These are phyloP conservation scores for Argyrosomus japonicus DNA, from an alignment of 2,113 vertebrate species.

Conservation along the genomic window DNA sequence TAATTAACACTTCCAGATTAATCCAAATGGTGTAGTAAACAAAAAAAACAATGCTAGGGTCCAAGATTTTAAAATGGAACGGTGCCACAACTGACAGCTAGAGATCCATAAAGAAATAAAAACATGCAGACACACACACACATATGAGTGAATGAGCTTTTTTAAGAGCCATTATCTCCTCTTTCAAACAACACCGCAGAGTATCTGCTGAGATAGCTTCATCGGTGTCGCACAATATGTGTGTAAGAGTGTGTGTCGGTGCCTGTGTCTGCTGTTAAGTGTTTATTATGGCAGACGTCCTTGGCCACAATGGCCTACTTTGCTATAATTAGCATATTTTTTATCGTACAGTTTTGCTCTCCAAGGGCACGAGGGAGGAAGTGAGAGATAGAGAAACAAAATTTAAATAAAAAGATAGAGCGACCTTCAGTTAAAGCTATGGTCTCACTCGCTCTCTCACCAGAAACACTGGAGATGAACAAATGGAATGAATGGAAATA, in stretches of 20 bases:
- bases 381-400: constrained; percentile 2
- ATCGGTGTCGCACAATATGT: constrained; percentile 7
- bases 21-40: background rate
- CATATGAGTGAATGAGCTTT: background rate
- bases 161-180: constrained; percentile 25
- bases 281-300: constrained; percentile 46
- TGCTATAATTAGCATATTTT: constrained; percentile 72
- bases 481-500: constrained; percentile 47
- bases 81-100: constrained; percentile 4
- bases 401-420: background rate
- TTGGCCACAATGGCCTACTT: constrained; percentile 41
- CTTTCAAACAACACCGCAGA: constrained; percentile 18
- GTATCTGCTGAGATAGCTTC: constrained; percentile 55
- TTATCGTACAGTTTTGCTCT: constrained; percentile 54
- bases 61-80: background rate
- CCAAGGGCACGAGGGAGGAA: constrained; percentile 27
- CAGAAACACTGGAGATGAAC: constrained; percentile 12
- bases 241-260: constrained; percentile 20
- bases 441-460: background rate
- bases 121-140: constrained; percentile 9
- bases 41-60: background rate
- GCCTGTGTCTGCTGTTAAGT: constrained; percentile 9
- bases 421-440: background rate
- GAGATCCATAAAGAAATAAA: constrained; percentile 61
- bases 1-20: background rate